phyloP scores from a whole-genome alignment of 2,888 invertebrate species.

The Sussaba pulchella region DNA sequence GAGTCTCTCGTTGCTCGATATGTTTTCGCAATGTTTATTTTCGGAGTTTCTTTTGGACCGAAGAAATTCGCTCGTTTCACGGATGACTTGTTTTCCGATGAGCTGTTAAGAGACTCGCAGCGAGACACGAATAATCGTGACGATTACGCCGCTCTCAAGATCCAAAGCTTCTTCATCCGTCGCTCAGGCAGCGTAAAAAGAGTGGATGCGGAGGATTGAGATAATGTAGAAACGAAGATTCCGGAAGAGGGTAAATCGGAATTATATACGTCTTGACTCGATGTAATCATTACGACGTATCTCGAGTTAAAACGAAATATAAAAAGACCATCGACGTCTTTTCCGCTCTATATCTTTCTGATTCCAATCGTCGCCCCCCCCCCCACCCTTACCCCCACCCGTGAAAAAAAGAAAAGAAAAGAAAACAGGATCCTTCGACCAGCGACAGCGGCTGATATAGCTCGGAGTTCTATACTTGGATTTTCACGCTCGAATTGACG shows the following conservation, averaged over 20 bases:
- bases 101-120: conserved; percentile 68
- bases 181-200: conserved; percentile 44
- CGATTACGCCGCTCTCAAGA: conserved; percentile 64
- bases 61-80: conserved; percentile 54
- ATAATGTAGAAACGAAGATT: conserved; percentile 34
- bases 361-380: conserved; percentile 10
- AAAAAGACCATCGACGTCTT: conserved; percentile 23
- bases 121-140: conserved; percentile 68
- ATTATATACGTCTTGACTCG: conserved; percentile 70
- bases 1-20: neutral
- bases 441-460: neutral
- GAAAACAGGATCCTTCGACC: conserved; percentile 25
- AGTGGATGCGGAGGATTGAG: neutral
- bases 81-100: conserved; percentile 59
- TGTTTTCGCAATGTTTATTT: conserved; percentile 33
- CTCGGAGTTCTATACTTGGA: conserved; percentile 15
- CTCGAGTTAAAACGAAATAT: conserved; percentile 66
- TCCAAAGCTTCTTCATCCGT: conserved; percentile 61
- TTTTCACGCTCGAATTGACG: conserved; percentile 41
- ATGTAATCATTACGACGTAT: conserved; percentile 79
- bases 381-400: too few species aligned
- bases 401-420: too few species aligned
- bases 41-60: conserved; percentile 21
- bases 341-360: conserved; percentile 1
- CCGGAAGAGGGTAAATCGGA: conserved; percentile 30